phyloP scores from a whole-genome alignment of 2,113 vertebrate species.

The Naja naja region DNA sequence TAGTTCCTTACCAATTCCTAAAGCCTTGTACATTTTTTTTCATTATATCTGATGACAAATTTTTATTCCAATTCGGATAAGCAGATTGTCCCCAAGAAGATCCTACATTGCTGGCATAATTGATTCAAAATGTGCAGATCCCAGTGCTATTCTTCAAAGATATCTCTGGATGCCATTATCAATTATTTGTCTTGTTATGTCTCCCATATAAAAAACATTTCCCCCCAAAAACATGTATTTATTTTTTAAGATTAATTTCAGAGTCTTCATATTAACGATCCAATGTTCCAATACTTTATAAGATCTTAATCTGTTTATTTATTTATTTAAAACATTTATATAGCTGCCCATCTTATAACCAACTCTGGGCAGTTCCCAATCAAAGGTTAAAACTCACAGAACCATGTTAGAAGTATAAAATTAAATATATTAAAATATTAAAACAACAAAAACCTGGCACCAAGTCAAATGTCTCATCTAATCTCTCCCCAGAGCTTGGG shows the following conservation, averaged over 20 bases:
- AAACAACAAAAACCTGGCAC: not conserved
- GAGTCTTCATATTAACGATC: not conserved
- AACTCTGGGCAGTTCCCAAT: not conserved
- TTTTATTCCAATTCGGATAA: not conserved
- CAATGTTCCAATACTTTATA: not conserved
- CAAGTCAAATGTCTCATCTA: not conserved
- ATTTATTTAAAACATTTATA: not conserved
- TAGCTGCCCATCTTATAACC: not conserved
- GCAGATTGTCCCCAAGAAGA: not conserved
- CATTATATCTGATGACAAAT: not conserved
- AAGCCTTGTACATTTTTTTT: not conserved
- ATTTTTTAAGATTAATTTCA: not conserved
- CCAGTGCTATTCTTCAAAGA: not conserved
- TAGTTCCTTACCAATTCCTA: not conserved
- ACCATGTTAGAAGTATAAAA: not conserved
- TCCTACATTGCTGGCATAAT: not conserved
- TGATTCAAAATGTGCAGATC: not conserved
- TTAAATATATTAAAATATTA: not conserved
- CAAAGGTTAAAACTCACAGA: not conserved
- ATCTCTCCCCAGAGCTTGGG: not conserved
- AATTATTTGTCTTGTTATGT: not conserved
- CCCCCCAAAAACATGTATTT: not conserved
- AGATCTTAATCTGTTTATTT: not conserved
- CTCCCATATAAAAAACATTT: not conserved
- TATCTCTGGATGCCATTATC: not conserved